Base-by-base conservation (phyloP, 2,888 invertebrate genomes). In the Amorpha juglandis region DNA sequence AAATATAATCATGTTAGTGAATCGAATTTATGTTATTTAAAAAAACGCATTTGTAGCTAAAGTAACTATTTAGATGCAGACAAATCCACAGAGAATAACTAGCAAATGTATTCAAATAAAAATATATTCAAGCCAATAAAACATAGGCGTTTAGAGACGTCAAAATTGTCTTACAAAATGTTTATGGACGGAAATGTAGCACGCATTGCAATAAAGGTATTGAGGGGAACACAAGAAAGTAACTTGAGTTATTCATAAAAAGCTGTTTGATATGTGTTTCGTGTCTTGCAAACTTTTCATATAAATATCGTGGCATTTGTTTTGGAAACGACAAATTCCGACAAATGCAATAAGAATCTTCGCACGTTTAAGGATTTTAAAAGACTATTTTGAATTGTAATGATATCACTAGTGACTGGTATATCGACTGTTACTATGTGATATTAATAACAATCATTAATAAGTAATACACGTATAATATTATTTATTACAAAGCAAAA, bases 111-210 rank as follows among this genome's bases (percentile, higher is more conserved):
- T 86, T 86, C 86, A 86, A 87, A 88, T 89, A 88, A 88, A 90
- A 89, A 91, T 90, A 89, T 89, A 89, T 89, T 86, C 87, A 84
- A 80, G 78, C 83, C 83, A 84, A 87, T 91, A 91, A 92, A 91
- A 88, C 86, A 90, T 79, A 76, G 76, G 75, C 83, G 80, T 90
- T 91, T 88, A 86, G 86, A 86, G 90, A 88, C 81, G 87, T 86
- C 86, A 86, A 86, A 88, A 86, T 86, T 87, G 82, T 88, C 84
- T 82, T 72, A 78, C 78, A 77, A 80, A 84, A 82, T 79, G 78
- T 82, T 86, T 86, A 78, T 74, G 77, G 82, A 85, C 80, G 78
- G 78, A 82, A 83, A 80, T 86, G 80, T 84, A 83, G 89, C 85
- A 85, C 83, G 27, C 88, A 84, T 83, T 77, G 86, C 84, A 85